These are phyloP conservation scores for Oncorhynchus clarkii DNA, from an alignment of 2,113 vertebrate species.

Conservation along the genomic window DNA sequence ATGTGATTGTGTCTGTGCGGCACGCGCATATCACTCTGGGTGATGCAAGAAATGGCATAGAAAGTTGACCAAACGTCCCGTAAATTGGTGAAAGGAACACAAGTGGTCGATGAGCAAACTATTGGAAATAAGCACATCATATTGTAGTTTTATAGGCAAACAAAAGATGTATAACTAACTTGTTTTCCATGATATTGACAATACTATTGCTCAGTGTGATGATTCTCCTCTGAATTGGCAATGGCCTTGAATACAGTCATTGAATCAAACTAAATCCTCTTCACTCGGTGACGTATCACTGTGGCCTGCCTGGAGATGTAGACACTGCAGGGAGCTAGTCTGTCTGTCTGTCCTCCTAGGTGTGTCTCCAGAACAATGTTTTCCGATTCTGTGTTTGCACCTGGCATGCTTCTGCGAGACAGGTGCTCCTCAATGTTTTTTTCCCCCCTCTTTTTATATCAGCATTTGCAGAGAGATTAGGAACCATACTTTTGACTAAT, in stretches of 20 bases:
- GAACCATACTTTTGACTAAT: constrained; percentile 61
- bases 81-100: not conserved
- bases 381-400: constrained; percentile 50
- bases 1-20: constrained; percentile 9
- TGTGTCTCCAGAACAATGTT: constrained; percentile 53
- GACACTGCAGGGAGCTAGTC: constrained; percentile 17
- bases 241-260: no score
- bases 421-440: constrained; percentile 69
- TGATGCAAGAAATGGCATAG: constrained; percentile 40
- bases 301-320: not conserved
- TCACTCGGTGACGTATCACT: not conserved
- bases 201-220: no score
- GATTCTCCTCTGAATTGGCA: no score
- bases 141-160: not conserved
- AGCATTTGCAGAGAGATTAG: constrained; percentile 75
- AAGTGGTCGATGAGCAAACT: not conserved
- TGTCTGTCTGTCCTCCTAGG: constrained; percentile 29
- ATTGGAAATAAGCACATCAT: not conserved
- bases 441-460: constrained; percentile 60
- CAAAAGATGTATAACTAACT: not conserved
- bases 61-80: constrained; percentile 12
- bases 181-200: no score
- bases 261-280: not conserved
- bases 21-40: not conserved
- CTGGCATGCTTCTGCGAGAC: constrained; percentile 70